Base-by-base conservation (phyloP, 2,888 invertebrate species). In the Ophion ventricosus region DNA sequence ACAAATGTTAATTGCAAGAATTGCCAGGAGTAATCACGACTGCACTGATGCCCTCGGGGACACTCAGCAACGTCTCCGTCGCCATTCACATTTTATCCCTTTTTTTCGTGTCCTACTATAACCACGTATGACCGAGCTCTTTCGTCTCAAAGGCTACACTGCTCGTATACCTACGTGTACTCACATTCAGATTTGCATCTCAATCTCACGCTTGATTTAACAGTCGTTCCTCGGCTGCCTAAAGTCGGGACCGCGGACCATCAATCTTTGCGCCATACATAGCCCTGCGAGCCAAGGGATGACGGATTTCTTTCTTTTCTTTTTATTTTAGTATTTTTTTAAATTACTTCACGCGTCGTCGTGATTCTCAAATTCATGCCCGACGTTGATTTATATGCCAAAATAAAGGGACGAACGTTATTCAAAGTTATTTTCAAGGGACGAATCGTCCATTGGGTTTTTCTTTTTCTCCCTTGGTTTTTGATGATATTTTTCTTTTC, bases 1-100 rank as follows among this genome's bases (percentile, higher is more conserved):
- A 84, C 84, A 90, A 91, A 91, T 90, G 90, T 91, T 92, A 91
- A 91, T 90, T 91, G 91, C 89, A 88, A 89, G 89, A 90, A 91
- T 91, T 89, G 89, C 91, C 84, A 79, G 86, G 89, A 88, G 89
- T 89, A 90, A 91, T 90, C 91, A 88, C 87, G 79, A 80, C 82
- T 72, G 78, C 75, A 80, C 76, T 63, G 70, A 79, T 79, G 35
- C 70, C 78, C 70, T 79, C 78, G 25, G 70, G 70, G 56, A 72
- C 70, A 78, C 85, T 83, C 87, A 70, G 78, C 81, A 26, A 8
- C 73, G 61, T 66, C 57, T 56, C 57, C 23, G 56, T 56, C 57
- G 59, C 17, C 75, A 29, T 29, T 35, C 25, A 83, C 80, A 84
- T 86, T 86, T 80, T 79, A 86, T 76, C 75, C 83, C 64, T 23